These are phyloP conservation scores for Petaurus breviceps DNA, from an alignment of 2,113 vertebrate genomes.

Conservation along the genomic window DNA sequence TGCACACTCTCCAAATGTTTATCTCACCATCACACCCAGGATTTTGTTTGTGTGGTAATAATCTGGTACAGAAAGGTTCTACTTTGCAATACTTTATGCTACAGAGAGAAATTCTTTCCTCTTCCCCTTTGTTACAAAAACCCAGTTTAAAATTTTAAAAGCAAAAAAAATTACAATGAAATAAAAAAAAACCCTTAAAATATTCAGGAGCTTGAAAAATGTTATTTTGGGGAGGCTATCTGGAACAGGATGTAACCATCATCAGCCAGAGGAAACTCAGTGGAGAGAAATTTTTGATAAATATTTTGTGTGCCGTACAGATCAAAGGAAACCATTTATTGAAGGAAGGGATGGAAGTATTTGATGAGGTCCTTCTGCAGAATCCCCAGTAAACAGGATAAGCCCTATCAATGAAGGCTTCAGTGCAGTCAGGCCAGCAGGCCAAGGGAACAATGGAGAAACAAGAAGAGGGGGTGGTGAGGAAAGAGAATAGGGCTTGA, in stretches of 20 bases:
- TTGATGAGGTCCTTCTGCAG: constrained; percentile 69
- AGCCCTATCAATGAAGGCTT: constrained; percentile 61
- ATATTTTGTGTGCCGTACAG: constrained; percentile 58
- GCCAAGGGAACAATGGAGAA: constrained; percentile 68
- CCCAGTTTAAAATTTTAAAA: not conserved
- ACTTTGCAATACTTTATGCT: not conserved
- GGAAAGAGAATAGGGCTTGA: constrained; percentile 62
- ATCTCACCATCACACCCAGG: not conserved
- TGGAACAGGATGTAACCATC: constrained; percentile 73
- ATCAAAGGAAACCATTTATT: constrained; percentile 78
- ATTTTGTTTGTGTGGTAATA: constrained; percentile 14
- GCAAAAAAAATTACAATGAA: not conserved
- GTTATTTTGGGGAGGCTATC: constrained; percentile 71
- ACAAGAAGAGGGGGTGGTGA: constrained; percentile 64
- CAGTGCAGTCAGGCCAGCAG: constrained; percentile 17
- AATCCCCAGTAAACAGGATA: constrained; percentile 73
- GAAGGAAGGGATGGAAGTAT: constrained; percentile 69
- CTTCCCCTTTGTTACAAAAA: constrained; percentile 16
- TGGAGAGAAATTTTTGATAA: constrained; percentile 63
- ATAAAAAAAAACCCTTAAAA: constrained; percentile 61
- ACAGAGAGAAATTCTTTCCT: constrained; percentile 8
- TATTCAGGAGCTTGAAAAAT: constrained; percentile 66
- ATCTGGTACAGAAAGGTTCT: constrained; percentile 31
- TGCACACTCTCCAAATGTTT: constrained; percentile 33
- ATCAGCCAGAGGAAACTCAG: constrained; percentile 68